These are phyloP conservation scores for Andrena flavipes DNA, from an alignment of 2,888 invertebrate genomes.

Conservation along the genomic window DNA sequence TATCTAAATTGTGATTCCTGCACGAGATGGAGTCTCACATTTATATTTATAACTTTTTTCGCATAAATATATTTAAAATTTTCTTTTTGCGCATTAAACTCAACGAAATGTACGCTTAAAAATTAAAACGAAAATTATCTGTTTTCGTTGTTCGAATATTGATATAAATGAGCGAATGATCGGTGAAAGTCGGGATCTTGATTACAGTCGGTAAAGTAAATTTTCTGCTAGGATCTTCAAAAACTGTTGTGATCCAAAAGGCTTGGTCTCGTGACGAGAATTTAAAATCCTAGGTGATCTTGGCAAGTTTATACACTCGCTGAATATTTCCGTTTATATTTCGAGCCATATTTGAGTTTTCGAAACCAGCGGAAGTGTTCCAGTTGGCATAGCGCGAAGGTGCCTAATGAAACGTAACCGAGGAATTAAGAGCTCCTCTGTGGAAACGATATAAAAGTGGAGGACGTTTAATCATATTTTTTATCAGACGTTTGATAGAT, in stretches of 20 bases:
- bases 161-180: background rate
- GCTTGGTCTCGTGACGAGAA: too few species aligned
- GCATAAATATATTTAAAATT: too few species aligned
- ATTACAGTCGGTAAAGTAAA: conserved; percentile 36
- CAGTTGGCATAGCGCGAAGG: too few species aligned
- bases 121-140: too few species aligned
- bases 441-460: background rate
- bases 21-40: too few species aligned
- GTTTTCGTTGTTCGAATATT: too few species aligned
- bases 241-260: background rate
- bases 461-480: too few species aligned
- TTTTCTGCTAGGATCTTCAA: background rate
- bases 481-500: background rate
- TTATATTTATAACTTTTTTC: too few species aligned
- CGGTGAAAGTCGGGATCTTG: background rate
- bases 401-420: background rate
- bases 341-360: background rate
- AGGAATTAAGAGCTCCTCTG: background rate
- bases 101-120: too few species aligned
- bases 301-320: background rate
- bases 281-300: background rate
- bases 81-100: too few species aligned
- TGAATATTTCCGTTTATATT: background rate
- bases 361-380: background rate
- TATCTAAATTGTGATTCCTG: too few species aligned